Percentiles rank a stretch among this genome's conserved stretches.
These are phyloP conservation scores for Flexamia atlantica DNA, from an alignment of 2,888 invertebrate genomes.

Conservation along the genomic window DNA sequence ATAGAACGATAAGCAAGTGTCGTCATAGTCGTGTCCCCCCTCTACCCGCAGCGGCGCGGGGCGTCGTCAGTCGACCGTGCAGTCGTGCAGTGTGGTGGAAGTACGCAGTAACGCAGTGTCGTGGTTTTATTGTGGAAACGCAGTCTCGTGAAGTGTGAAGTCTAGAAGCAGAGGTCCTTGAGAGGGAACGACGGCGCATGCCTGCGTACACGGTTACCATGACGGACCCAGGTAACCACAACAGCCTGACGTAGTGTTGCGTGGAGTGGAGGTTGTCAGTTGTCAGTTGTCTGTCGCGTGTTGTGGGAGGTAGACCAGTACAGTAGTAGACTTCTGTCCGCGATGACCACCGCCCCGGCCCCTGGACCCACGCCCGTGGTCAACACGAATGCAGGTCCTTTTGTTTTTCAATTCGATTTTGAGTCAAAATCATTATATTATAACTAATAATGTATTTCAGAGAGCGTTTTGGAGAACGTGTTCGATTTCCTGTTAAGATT, in stretches of 20 bases:
- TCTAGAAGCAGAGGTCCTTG: background rate
- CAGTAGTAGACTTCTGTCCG: background rate
- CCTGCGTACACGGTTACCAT: conserved; percentile 47
- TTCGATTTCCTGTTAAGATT: too few species aligned
- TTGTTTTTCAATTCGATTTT: too few species aligned
- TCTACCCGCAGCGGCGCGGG: background rate
- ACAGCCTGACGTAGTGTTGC: background rate
- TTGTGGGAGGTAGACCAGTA: background rate
- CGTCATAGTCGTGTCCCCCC: background rate
- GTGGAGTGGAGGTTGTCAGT: background rate
- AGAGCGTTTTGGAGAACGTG: too few species aligned
- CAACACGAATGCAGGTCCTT: background rate
- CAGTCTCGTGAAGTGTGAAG: too few species aligned
- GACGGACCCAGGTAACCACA: conserved; percentile 44
- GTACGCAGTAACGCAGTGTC: background rate
- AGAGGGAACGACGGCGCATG: conserved; percentile 15
- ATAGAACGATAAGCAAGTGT: background rate
- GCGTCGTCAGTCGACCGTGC: background rate
- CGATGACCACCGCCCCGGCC: background rate
- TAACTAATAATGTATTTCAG: too few species aligned
- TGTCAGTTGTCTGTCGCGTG: background rate
- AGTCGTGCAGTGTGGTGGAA: background rate
- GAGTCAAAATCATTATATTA: too few species aligned
- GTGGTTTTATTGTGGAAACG: too few species aligned
- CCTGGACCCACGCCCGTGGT: background rate